These are phyloP conservation scores for Protonibea diacanthus DNA, from an alignment of 2,797 vertebrate species.

Conservation along the genomic window DNA sequence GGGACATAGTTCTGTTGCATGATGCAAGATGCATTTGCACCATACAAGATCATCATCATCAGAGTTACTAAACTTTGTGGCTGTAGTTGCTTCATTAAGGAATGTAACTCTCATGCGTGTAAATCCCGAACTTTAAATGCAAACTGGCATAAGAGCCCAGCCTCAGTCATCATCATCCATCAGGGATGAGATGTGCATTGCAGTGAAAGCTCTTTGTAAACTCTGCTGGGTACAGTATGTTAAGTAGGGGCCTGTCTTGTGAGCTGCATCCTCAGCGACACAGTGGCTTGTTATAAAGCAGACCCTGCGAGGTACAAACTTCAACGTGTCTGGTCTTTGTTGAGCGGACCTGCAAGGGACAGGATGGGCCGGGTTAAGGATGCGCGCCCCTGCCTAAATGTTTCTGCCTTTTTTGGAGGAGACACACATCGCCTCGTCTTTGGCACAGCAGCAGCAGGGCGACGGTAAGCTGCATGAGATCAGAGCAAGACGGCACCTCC, in stretches of 20 bases:
- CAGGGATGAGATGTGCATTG: constrained; percentile 69
- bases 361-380: constrained; percentile 66
- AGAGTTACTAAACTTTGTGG: constrained; percentile 5
- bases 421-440: constrained; percentile 57
- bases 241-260: constrained; percentile 60
- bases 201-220: constrained; percentile 70
- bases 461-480: constrained; percentile 48
- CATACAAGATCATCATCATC: not conserved
- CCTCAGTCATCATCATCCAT: constrained; percentile 79
- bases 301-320: constrained; percentile 66
- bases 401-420: constrained; percentile 88
- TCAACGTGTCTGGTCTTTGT: constrained; percentile 82
- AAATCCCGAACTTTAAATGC: constrained; percentile 50
- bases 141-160: constrained; percentile 48
- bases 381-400: constrained; percentile 71
- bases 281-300: constrained; percentile 76
- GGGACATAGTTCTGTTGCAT: not conserved
- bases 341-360: constrained; percentile 72
- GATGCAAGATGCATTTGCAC: too few relatives aligned
- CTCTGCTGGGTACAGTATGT: constrained; percentile 71
- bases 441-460: constrained; percentile 56
- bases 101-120: constrained; percentile 47
- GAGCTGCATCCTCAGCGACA: constrained; percentile 46
- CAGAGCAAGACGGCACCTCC: constrained; percentile 56
- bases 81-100: constrained; percentile 25